Evolutionary conservation across 2,113 vertebrate genomes (phyloP).

Genomic region (Mustela nigripes): DNA sequence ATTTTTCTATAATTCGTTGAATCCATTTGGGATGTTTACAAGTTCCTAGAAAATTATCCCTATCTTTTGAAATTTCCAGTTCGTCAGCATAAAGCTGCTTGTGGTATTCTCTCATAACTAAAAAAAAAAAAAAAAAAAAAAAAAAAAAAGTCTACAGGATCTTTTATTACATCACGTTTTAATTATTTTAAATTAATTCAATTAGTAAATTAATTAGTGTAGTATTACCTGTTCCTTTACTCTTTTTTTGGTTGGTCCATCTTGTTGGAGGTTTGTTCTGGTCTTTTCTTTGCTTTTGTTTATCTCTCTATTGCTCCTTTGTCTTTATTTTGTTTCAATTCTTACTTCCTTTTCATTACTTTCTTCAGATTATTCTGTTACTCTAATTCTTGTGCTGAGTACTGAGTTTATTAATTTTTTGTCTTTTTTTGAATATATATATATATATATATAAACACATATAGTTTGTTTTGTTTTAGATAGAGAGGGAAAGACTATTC

Average conservation of each 20-base stretch:
- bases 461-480: too few relatives aligned
- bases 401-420: neutral
- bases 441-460: too few relatives aligned
- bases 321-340: slow-evolving; percentile 9
- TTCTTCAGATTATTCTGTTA: neutral
- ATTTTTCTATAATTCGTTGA: neutral
- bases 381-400: neutral
- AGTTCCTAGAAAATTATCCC: neutral
- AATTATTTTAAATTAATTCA: neutral
- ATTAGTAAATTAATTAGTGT: neutral
- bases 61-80: slow-evolving; percentile 2
- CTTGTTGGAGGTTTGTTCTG: neutral
- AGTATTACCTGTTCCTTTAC: neutral
- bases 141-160: neutral
- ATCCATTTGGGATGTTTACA: neutral
- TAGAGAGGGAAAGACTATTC: neutral
- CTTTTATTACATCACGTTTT: neutral
- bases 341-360: neutral
- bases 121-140: neutral
- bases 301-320: neutral
- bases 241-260: neutral
- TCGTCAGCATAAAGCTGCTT: neutral
- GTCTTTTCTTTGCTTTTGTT: neutral
- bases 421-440: neutral
- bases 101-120: neutral